A percentile compares a stretch with the other conserved stretches of the same genome.
Conservation (phyloP, 2,888 invertebrate species). For the Poecilus cupreus region DNA sequence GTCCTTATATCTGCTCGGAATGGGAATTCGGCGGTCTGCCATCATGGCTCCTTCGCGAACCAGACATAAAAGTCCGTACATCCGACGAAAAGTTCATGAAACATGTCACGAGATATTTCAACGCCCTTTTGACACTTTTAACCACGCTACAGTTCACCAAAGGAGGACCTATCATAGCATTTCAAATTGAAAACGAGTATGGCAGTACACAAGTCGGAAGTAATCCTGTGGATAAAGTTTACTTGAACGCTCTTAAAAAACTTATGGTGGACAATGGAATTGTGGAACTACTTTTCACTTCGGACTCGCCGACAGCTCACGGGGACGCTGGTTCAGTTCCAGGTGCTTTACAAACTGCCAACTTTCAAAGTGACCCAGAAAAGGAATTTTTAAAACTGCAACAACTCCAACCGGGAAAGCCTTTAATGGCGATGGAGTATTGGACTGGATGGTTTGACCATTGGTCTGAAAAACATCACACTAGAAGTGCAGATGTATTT, state of each 20-base stretch:
- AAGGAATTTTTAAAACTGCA: constrained; percentile 71
- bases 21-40: constrained; percentile 78
- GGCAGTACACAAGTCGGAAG: constrained; percentile 76
- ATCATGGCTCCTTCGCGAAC: constrained; percentile 70
- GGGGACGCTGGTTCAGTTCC: constrained; percentile 33
- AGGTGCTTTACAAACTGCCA: constrained; percentile 73
- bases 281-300: constrained; percentile 74
- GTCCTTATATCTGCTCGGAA: constrained; percentile 95
- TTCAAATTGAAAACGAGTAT: constrained; percentile 96
- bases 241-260: constrained; percentile 71
- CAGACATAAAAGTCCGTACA: constrained; percentile 73
- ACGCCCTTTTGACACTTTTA: constrained; percentile 73
- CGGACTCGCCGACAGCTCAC: constrained; percentile 70
- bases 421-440: constrained; percentile 77
- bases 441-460: constrained; percentile 79
- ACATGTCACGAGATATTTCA: constrained; percentile 75
- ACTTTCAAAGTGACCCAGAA: constrained; percentile 73
- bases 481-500: constrained; percentile 64
- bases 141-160: constrained; percentile 78
- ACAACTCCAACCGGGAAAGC: constrained; percentile 73
- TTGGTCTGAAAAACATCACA: constrained; percentile 72
- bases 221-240: constrained; percentile 67
- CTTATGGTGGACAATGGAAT: constrained; percentile 70
- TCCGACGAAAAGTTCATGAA: constrained; percentile 70
- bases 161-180: constrained; percentile 90